Percentiles rank a stretch among this genome's conserved stretches.
phyloP scores from a whole-genome alignment of 2,888 invertebrate species.

The Cotesia congregata region DNA sequence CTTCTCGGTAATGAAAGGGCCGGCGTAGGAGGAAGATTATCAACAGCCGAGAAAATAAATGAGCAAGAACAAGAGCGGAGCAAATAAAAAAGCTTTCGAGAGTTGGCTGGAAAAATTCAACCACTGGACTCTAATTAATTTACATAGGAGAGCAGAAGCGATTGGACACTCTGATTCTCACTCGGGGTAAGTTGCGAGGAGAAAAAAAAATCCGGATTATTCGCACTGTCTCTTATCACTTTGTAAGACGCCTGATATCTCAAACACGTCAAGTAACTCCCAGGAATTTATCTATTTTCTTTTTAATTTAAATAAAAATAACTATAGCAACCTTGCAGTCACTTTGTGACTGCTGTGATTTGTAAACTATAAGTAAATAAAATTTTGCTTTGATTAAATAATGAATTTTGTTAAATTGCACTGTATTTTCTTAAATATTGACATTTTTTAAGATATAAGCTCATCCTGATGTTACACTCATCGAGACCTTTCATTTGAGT shows the following conservation, averaged over 20 bases:
- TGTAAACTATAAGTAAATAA: too few relatives aligned
- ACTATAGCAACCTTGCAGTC: too few relatives aligned
- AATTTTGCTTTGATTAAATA: too few relatives aligned
- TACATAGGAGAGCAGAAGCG: constrained; percentile 58
- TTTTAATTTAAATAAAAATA: too few relatives aligned
- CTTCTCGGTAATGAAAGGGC: not conserved
- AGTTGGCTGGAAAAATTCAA: constrained; percentile 57
- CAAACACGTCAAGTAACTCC: not conserved
- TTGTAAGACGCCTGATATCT: not conserved
- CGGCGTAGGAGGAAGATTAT: not conserved
- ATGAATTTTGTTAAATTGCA: too few relatives aligned
- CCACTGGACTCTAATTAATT: constrained; percentile 64
- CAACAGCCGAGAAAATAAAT: not conserved
- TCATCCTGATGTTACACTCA: too few relatives aligned
- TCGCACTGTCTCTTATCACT: constrained; percentile 15
- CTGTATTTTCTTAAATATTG: too few relatives aligned
- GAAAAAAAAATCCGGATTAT: not conserved
- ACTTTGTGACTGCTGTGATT: too few relatives aligned
- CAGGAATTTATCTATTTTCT: constrained; percentile 13
- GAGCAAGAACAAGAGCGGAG: constrained; percentile 13
- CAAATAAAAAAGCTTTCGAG: not conserved
- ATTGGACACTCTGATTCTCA: constrained; percentile 34
- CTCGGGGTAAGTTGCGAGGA: not conserved
- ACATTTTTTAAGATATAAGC: too few relatives aligned
- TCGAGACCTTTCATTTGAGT: too few relatives aligned